These are phyloP conservation scores for Suillia variegata DNA, from an alignment of 2,888 invertebrate species.

Conservation along the genomic window DNA sequence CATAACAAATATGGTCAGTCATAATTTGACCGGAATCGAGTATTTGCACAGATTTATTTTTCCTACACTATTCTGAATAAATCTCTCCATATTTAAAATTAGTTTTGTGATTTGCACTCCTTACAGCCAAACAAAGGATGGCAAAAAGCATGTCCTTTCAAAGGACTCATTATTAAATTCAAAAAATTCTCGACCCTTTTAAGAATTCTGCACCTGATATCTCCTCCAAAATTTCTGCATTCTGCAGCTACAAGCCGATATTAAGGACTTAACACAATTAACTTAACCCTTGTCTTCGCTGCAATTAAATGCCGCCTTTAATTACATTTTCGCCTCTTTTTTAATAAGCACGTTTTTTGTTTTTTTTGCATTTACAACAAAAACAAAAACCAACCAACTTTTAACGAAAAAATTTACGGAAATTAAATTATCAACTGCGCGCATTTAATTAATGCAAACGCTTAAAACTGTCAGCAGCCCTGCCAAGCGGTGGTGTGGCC, in stretches of 20 bases:
- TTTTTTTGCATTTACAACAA: neutral
- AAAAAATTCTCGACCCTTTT: too few species aligned
- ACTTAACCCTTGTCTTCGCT: neutral
- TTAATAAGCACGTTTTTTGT: neutral
- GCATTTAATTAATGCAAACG: slow-evolving; percentile 23
- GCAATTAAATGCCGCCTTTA: neutral
- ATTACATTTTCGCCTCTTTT: neutral
- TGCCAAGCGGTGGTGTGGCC: neutral
- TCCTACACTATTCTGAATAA: too few species aligned
- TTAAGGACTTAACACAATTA: neutral
- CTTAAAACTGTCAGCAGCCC: neutral
- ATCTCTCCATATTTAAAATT: too few species aligned
- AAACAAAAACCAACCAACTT: neutral
- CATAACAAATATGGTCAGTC: too few species aligned
- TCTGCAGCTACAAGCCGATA: neutral
- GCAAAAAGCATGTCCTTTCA: too few species aligned
- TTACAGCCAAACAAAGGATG: too few species aligned
- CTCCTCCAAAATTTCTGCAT: neutral
- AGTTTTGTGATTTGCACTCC: too few species aligned
- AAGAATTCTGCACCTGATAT: neutral
- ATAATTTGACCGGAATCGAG: too few species aligned
- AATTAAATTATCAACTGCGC: slow-evolving; percentile 10
- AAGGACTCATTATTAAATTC: too few species aligned
- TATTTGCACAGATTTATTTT: too few species aligned
- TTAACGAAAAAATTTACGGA: neutral